phyloP scores from a whole-genome alignment of 2,888 invertebrate genomes.

The Molorchus minor region DNA sequence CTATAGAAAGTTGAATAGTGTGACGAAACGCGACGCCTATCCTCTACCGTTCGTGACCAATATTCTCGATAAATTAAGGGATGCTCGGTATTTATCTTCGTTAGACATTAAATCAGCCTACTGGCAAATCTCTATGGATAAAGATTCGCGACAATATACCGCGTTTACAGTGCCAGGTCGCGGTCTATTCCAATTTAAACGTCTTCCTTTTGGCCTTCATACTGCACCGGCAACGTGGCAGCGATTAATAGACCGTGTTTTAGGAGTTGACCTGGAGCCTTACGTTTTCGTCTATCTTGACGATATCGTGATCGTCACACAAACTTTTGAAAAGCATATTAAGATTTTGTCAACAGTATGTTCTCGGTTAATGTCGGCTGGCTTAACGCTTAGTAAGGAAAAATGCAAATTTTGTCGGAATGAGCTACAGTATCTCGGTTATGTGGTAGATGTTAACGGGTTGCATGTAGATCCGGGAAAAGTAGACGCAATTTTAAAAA shows the following conservation, averaged over 20 bases:
- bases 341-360: constrained; percentile 12
- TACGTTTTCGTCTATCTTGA: constrained; percentile 28
- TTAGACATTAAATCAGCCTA: constrained; percentile 2
- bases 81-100: not conserved
- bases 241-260: constrained; percentile 6
- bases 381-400: too few relatives aligned
- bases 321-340: constrained; percentile 11
- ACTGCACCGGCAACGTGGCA: constrained; percentile 9
- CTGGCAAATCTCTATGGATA: not conserved
- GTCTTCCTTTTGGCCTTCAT: not conserved
- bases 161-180: not conserved
- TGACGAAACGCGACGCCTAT: constrained; percentile 27
- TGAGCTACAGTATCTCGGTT: too few relatives aligned
- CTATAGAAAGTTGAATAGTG: too few relatives aligned
- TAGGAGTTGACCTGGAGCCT: constrained; percentile 27
- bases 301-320: constrained; percentile 24
- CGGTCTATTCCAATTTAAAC: not conserved
- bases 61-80: constrained; percentile 18
- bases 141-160: not conserved
- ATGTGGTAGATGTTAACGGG: too few relatives aligned
- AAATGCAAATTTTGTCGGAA: too few relatives aligned
- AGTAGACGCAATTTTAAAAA: too few relatives aligned
- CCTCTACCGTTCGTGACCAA: constrained; percentile 22
- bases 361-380: too few relatives aligned
- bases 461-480: too few relatives aligned